Evolutionary conservation across 2,888 invertebrate species (phyloP).

Genomic region (Thumatha senex): DNA sequence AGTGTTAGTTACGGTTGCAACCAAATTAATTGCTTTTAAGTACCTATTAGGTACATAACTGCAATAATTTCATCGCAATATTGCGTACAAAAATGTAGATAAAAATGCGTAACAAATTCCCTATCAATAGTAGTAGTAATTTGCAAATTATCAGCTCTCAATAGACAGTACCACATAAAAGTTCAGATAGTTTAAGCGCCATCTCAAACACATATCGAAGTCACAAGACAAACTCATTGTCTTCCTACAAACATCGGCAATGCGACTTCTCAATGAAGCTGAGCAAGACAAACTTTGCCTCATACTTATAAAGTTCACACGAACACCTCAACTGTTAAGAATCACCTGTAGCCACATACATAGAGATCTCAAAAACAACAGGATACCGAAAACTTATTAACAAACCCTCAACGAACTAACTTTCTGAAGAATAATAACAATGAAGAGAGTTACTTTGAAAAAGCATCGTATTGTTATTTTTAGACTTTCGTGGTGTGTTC

Average conservation of each 20-base stretch:
- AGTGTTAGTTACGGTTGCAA: too few relatives aligned
- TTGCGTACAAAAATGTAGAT: not conserved
- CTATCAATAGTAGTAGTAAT: constrained; percentile 16
- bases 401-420: constrained; percentile 47
- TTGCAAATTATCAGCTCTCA: constrained; percentile 35
- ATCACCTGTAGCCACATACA: constrained; percentile 60
- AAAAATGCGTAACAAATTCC: constrained; percentile 14
- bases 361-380: constrained; percentile 58
- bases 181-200: constrained; percentile 52
- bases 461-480: constrained; percentile 1
- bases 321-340: constrained; percentile 55
- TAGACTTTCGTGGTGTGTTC: too few relatives aligned
- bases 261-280: constrained; percentile 62
- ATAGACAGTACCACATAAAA: constrained; percentile 37
- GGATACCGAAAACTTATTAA: constrained; percentile 54
- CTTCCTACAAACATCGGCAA: constrained; percentile 55
- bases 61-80: not conserved
- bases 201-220: constrained; percentile 57
- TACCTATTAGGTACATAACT: too few relatives aligned
- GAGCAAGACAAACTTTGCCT: constrained; percentile 62
- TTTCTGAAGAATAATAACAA: constrained; percentile 41
- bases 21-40: too few relatives aligned
- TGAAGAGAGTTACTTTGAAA: constrained; percentile 38
- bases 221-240: constrained; percentile 70
- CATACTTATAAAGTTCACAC: constrained; percentile 59